phyloP scores from a whole-genome alignment of 2,797 vertebrate species.

The Austrolebias charrua region DNA sequence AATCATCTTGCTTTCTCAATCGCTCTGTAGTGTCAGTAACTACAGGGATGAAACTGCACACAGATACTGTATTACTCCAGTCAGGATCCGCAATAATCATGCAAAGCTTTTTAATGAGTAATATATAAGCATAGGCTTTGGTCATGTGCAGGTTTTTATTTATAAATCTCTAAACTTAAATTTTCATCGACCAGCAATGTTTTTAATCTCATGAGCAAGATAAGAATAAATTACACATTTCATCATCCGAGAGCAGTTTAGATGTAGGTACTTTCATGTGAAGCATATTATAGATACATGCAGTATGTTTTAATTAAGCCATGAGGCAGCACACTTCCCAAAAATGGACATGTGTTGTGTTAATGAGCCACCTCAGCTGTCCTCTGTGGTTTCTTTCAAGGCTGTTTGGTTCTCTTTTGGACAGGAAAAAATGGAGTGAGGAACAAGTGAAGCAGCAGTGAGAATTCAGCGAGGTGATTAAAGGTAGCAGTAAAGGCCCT shows the following conservation, averaged over 20 bases:
- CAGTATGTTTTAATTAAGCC: conserved; percentile 49
- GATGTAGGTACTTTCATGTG: not conserved
- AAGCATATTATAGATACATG: not conserved
- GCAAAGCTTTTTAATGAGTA: conserved; percentile 37
- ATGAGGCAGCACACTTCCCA: conserved; percentile 48
- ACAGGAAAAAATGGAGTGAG: conserved; percentile 58
- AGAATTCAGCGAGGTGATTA: conserved; percentile 71
- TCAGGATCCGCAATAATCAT: conserved; percentile 47
- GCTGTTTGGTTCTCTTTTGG: conserved; percentile 53
- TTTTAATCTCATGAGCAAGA: not conserved
- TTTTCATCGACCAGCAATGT: not conserved
- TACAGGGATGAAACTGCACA: conserved; percentile 56
- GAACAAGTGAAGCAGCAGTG: conserved; percentile 61
- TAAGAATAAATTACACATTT: not conserved
- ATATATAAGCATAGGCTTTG: conserved; percentile 31
- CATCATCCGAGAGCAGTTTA: not conserved
- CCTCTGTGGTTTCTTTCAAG: conserved; percentile 61
- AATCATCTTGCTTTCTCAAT: conserved; percentile 61
- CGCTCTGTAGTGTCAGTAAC: conserved; percentile 55
- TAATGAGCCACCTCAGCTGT: conserved; percentile 65
- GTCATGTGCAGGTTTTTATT: not conserved
- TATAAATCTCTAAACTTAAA: no score
- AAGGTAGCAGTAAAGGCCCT: conserved; percentile 61
- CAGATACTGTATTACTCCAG: conserved; percentile 59
- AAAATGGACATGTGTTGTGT: conserved; percentile 44